Evolutionary conservation across 2,888 invertebrate species (phyloP), one percentile per base, ranked within the genome.

Genomic region (Drosophila longiperda): DNA sequence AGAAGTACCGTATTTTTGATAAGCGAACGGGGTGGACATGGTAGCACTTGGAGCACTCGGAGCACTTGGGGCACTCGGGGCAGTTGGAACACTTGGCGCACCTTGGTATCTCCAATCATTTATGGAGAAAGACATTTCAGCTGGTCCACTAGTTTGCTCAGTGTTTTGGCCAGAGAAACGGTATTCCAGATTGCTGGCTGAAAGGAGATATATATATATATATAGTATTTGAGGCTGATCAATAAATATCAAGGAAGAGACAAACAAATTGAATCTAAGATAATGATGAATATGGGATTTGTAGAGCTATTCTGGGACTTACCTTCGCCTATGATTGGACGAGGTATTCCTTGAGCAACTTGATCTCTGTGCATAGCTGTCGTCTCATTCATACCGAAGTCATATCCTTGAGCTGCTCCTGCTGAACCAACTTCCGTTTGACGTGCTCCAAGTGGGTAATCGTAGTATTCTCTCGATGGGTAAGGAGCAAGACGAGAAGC

Each of bases 291-390:
- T 3, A 2, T 3, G 4, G 2, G 4, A 15, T 8, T 23, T 23
- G 20, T 4, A 3, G 45, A 45, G 2, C 45, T 8, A 1, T 26
- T 36, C 6, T 17, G 11, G 6, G 2, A 38, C 38, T 55, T 7
- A 55, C 55, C 26, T 12, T 11, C 11, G n/a, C 17, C 1, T 15
- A 12, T 20, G 15, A 2, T 5, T 12, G 33, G 1, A 3, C 2
- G 23, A 12, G 36, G 17, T 12, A 26, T n/a, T 49, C 65, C 59
- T 7, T 72, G 72, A 1, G 20, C 45, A 20, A 45, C 8, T 45
- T 23, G 20, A 2, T 15, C 23, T 23, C 23, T 20, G 45, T 42
- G 54, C n/a, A 42, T n/a, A 3, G 1, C 11, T 20, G 26, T 33
- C 2, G 20, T 38, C 2, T 42, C 50, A 7, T 73, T 34, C 55